Conservation (phyloP, 2,888 invertebrate species). For the Caenorhabditis macrosperma region DNA sequence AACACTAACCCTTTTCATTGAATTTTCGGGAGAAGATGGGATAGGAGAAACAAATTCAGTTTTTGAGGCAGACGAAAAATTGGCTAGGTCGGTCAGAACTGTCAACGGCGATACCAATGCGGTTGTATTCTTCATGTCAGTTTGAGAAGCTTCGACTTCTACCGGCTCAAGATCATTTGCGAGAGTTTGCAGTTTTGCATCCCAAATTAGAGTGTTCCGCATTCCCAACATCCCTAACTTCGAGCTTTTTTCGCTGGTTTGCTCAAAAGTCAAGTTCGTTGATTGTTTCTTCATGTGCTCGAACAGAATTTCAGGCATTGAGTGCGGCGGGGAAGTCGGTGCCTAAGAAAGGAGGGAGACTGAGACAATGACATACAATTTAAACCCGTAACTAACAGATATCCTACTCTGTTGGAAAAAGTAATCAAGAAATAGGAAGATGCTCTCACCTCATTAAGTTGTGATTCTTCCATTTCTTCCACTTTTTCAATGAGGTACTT, state of each 20-base stretch:
- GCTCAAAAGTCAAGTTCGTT: background rate
- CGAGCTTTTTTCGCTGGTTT: background rate
- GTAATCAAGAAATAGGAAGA: background rate
- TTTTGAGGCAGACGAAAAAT: no score
- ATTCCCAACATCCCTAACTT: no score
- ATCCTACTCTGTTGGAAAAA: no score
- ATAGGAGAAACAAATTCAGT: background rate
- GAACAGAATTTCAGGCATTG: background rate
- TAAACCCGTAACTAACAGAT: no score
- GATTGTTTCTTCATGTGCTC: background rate
- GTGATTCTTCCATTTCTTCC: background rate
- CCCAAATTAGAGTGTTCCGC: no score
- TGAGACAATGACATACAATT: background rate
- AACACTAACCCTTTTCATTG: slow-evolving; percentile 22
- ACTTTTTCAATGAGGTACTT: background rate
- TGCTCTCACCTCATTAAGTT: background rate
- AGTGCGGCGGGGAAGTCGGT: background rate
- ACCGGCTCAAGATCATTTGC: background rate
- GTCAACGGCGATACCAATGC: no score
- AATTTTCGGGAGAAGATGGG: slow-evolving; percentile 7
- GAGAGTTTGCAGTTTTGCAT: background rate
- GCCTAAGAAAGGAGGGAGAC: background rate
- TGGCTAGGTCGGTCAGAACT: no score
- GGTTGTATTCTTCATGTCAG: no score
- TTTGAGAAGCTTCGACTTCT: background rate